Evolutionary conservation across 1,140 invertebrate species (phyloP), one percentile per base, ranked within the genome.

Genomic region (Ceratina australensis): DNA sequence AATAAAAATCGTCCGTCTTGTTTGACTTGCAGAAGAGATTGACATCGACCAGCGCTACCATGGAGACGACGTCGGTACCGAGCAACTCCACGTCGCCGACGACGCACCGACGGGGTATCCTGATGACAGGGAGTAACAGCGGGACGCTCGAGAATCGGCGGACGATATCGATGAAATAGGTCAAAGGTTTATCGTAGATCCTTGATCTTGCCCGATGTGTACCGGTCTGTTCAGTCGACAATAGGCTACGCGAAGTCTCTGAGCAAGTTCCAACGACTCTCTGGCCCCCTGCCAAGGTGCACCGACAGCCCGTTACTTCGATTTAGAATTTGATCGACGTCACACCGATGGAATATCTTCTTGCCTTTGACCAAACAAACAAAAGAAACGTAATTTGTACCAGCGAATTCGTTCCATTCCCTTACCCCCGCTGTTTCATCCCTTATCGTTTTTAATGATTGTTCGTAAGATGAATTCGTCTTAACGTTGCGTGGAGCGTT

Each of bases 101-200:
- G 22, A 0, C 10, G 52, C 78, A 57, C 0, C 72, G 65, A 15
- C 72, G 66, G 3, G 24, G 33, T 0, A 8, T 16, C 8, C 15
- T 24, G 20, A 26, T 28, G 61, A 15, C 65, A 16, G 26, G 20
- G 15, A 66, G 33, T n/a, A 26, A n/a, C 4, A 49, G 57, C 50
- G 47, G 5, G 3, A 4, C 2, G 13, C 15, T 52, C 12, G 49
- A 80, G 12, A 57, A 77, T 60, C 78, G 61, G 12, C 73, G 72
- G 47, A 67, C 65, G 66, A 69, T 76, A 66, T 59, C 73, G 59
- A 80, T 77, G 78, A 80, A 80, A 65, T 80, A 80, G 73, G n/a
- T 64, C 68, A 49, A 56, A 28, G n/a, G 24, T 56, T 47, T 20
- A 54, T 22, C 57, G 28, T 63, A 64, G 59, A 54, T 64, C 66